A percentile compares a stretch with the other conserved stretches of the same genome.
Evolutionary conservation across 2,888 invertebrate genomes (phyloP).

Genomic region (Drosophila lacicola): DNA sequence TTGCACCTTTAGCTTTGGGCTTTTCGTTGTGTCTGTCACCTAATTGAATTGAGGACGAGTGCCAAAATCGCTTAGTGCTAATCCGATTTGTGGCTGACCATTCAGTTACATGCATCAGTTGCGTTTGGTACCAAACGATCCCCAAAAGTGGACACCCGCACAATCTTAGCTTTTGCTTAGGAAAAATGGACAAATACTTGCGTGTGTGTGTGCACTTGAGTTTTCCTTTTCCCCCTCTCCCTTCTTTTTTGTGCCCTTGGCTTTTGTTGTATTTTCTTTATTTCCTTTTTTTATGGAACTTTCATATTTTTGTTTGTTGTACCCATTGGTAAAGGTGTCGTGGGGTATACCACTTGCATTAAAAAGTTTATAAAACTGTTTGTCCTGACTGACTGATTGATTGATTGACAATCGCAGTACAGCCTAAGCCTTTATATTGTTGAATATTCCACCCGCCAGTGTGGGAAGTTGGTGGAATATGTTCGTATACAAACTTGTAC

Average conservation of each 20-base stretch:
- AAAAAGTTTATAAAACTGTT: background rate
- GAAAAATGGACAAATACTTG: constrained; percentile 57
- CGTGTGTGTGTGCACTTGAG: constrained; percentile 61
- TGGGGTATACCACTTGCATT: constrained; percentile 13
- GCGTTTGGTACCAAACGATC: constrained; percentile 24
- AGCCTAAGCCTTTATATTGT: too few relatives aligned
- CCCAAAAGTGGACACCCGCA: constrained; percentile 69
- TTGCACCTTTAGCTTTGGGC: constrained; percentile 52
- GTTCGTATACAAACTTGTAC: too few relatives aligned
- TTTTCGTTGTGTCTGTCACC: constrained; percentile 49
- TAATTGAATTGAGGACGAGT: constrained; percentile 82
- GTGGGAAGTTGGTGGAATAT: too few relatives aligned
- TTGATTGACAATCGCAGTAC: too few relatives aligned
- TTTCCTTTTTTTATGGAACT: constrained; percentile 46
- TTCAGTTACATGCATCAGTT: constrained; percentile 82
- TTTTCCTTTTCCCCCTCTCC: constrained; percentile 29
- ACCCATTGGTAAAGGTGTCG: background rate
- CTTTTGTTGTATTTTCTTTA: constrained; percentile 62
- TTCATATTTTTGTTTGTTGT: constrained; percentile 44
- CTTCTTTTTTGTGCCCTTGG: constrained; percentile 36
- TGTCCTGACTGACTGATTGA: too few relatives aligned
- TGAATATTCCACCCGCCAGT: too few relatives aligned
- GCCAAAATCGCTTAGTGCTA: constrained; percentile 81
- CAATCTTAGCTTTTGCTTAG: constrained; percentile 62
- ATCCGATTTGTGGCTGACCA: constrained; percentile 83